A percentile compares a stretch with the other conserved stretches of the same genome.
These are phyloP conservation scores for Valencia hispanica DNA, from an alignment of 2,797 vertebrate species.

Conservation along the genomic window DNA sequence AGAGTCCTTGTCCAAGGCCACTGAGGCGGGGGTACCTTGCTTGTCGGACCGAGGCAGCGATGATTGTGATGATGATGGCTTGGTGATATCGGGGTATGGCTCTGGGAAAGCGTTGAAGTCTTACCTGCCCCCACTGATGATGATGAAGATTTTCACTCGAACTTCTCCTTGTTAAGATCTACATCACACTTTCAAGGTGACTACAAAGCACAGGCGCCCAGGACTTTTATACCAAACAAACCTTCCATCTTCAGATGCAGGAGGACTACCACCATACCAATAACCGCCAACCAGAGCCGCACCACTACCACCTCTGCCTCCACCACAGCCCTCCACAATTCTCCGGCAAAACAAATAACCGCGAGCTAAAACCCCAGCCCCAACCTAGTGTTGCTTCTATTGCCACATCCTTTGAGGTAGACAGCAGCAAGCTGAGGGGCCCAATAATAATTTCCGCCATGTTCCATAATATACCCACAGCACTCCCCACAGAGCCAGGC, in stretches of 20 bases:
- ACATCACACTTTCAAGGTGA: constrained; percentile 99
- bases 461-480: constrained; percentile 99
- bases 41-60: constrained; percentile 99
- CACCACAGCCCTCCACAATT: constrained; percentile 88
- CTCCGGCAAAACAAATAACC: constrained; percentile 94
- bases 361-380: constrained; percentile 97
- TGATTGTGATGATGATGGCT: constrained; percentile 99
- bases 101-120: constrained; percentile 99
- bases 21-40: constrained; percentile 99
- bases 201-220: constrained; percentile 97
- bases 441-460: constrained; percentile 99
- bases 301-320: constrained; percentile 92
- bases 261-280: constrained; percentile 94
- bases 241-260: constrained; percentile 94
- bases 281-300: constrained; percentile 98
- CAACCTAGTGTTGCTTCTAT: constrained; percentile 97
- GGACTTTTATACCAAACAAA: constrained; percentile 99
- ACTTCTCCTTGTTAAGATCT: constrained; percentile 99
- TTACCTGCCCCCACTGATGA: constrained; percentile 98
- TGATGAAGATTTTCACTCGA: constrained; percentile 99
- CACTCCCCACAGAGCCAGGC: constrained; percentile 99
- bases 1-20: constrained; percentile 99
- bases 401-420: constrained; percentile 99
- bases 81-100: constrained; percentile 99
- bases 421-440: constrained; percentile 98